Conservation (phyloP, 2,888 invertebrate genomes). For the Drosophila rubida region DNA sequence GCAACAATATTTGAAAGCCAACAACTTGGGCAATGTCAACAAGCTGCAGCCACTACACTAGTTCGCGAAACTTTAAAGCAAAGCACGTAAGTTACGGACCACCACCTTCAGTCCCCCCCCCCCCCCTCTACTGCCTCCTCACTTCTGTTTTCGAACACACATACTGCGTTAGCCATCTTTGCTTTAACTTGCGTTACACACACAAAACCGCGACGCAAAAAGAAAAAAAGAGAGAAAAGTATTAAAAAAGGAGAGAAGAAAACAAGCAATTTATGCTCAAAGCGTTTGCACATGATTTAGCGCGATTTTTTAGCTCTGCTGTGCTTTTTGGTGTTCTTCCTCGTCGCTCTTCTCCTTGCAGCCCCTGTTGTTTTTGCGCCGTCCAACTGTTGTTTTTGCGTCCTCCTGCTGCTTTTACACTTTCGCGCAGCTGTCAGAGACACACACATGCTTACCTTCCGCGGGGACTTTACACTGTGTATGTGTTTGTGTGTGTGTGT, state of each 20-base stretch:
- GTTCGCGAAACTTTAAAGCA: conserved; percentile 52
- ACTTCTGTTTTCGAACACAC: conserved; percentile 26
- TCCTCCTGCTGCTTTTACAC: conserved; percentile 7
- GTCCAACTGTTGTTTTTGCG: conserved; percentile 11
- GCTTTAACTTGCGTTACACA: not conserved
- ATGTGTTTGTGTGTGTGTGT: not conserved
- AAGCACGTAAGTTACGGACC: conserved; percentile 22
- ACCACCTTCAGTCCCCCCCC: not conserved
- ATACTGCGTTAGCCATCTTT: conserved; percentile 32
- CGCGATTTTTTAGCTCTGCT: conserved; percentile 25
- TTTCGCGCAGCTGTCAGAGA: conserved; percentile 64
- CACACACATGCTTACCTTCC: conserved; percentile 46
- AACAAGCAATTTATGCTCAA: conserved; percentile 57
- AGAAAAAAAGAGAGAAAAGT: conserved; percentile 12
- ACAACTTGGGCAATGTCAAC: conserved; percentile 35
- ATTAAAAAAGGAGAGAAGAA: not conserved
- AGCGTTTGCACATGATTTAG: conserved; percentile 68
- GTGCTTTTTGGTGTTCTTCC: conserved; percentile 34
- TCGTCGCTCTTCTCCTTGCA: conserved; percentile 4
- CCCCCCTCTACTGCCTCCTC: not conserved
- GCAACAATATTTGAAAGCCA: conserved; percentile 40
- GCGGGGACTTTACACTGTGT: not conserved
- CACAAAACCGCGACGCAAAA: conserved; percentile 4
- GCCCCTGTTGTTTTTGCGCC: conserved; percentile 17
- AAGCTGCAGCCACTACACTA: conserved; percentile 24